Conservation (phyloP, 2,113 vertebrate species). For the Boulengeromyrus knoepffleri region DNA sequence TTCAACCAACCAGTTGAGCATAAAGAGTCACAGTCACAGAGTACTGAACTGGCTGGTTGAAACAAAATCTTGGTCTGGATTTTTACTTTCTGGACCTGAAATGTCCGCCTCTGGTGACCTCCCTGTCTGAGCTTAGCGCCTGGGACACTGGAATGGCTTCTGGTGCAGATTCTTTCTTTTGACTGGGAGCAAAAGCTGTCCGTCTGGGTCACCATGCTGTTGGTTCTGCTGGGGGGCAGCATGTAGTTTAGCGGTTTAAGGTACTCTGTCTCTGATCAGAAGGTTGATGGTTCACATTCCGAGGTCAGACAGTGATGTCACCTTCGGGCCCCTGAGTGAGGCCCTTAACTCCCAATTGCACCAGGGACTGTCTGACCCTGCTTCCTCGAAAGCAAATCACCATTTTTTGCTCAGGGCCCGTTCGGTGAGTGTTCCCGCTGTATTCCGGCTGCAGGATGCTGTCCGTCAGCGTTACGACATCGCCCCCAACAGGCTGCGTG, state of each 20-base stretch:
- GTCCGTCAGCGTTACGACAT: conserved; percentile 62
- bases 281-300: background rate
- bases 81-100: too few relatives aligned
- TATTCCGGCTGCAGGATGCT: conserved; percentile 58
- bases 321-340: background rate
- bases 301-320: background rate
- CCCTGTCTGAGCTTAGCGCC: too few relatives aligned
- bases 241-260: background rate
- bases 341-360: background rate
- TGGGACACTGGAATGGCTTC: background rate
- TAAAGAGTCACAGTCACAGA: too few relatives aligned
- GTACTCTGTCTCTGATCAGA: background rate
- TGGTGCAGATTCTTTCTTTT: too few relatives aligned
- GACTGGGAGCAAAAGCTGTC: background rate
- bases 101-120: too few relatives aligned
- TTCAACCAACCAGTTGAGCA: too few relatives aligned
- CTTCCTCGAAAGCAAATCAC: background rate
- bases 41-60: too few relatives aligned
- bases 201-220: background rate
- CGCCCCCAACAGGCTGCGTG: conserved; percentile 57
- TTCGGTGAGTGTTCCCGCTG: background rate
- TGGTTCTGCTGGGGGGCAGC: background rate
- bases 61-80: too few relatives aligned
- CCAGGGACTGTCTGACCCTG: background rate
- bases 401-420: too few relatives aligned